These are phyloP conservation scores for Pterostichus niger DNA, from an alignment of 2,888 invertebrate species.

Conservation along the genomic window DNA sequence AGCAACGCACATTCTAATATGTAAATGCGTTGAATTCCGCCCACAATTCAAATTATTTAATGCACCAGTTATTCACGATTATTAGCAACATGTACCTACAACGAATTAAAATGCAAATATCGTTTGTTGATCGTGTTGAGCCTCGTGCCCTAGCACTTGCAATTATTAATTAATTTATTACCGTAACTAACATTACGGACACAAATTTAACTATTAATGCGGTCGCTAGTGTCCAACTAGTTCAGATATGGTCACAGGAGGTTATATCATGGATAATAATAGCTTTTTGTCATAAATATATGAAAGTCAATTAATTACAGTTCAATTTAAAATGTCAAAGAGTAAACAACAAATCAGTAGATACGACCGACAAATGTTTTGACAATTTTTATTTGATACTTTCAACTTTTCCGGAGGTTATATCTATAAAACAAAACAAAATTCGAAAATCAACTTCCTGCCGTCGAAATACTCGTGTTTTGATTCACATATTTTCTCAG, in stretches of 20 bases:
- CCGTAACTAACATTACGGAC: slow-evolving; percentile 10
- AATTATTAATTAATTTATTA: slow-evolving; percentile 58
- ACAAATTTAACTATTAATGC: slow-evolving; percentile 33
- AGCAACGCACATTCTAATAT: slow-evolving; percentile 58
- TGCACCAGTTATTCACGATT: slow-evolving; percentile 60
- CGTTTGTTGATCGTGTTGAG: slow-evolving; percentile 30
- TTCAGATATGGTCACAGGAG: slow-evolving; percentile 19
- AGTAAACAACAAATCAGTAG: too few relatives aligned
- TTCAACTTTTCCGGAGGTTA: too few relatives aligned
- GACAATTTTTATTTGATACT: too few relatives aligned
- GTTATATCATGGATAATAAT: slow-evolving; percentile 23
- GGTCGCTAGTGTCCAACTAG: slow-evolving; percentile 2
- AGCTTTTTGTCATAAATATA: slow-evolving; percentile 31
- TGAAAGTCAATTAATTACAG: slow-evolving; percentile 24
- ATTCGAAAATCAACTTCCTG: too few relatives aligned
- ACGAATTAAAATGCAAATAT: slow-evolving; percentile 56
- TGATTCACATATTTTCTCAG: too few relatives aligned
- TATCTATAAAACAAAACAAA: too few relatives aligned
- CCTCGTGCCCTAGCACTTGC: slow-evolving; percentile 33
- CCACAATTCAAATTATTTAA: slow-evolving; percentile 62
- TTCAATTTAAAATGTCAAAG: neutral
- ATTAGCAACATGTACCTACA: slow-evolving; percentile 31
- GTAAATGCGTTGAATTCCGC: slow-evolving; percentile 56
- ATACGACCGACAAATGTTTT: too few relatives aligned
- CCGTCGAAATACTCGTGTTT: too few relatives aligned